Percentiles rank a stretch among this genome's conserved stretches.
phyloP scores from a whole-genome alignment of 2,888 invertebrate species.

The Lampropteryx suffumata region DNA sequence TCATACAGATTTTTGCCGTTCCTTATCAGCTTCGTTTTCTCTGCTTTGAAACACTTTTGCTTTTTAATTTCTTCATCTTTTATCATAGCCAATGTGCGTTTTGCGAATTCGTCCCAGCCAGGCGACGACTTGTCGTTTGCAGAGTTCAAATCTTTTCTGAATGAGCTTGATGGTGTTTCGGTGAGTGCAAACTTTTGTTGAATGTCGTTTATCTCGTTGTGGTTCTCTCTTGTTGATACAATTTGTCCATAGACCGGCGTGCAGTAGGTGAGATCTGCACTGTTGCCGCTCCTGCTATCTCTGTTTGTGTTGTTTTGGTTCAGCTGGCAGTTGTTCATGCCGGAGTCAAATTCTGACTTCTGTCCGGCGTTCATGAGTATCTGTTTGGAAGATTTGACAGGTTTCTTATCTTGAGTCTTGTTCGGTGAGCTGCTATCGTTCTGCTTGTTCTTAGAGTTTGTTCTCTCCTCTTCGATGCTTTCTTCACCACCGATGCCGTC shows the following conservation, averaged over 20 bases:
- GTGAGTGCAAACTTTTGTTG: constrained; percentile 68
- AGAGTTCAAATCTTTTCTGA: constrained; percentile 68
- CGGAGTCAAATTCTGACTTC: constrained; percentile 76
- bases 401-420: constrained; percentile 51
- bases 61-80: constrained; percentile 62
- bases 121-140: constrained; percentile 61
- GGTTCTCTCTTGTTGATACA: constrained; percentile 74
- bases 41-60: constrained; percentile 54
- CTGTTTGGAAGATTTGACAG: constrained; percentile 74
- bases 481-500: constrained; percentile 74
- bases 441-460: constrained; percentile 45
- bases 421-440: constrained; percentile 53
- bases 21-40: constrained; percentile 55
- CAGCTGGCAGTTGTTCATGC: constrained; percentile 76
- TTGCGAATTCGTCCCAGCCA: constrained; percentile 73
- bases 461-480: constrained; percentile 62
- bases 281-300: constrained; percentile 55
- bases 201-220: constrained; percentile 76
- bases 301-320: constrained; percentile 54
- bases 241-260: constrained; percentile 78
- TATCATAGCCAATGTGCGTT: constrained; percentile 66
- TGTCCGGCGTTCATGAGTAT: constrained; percentile 76
- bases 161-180: constrained; percentile 73
- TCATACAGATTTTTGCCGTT: constrained; percentile 73
- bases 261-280: constrained; percentile 73